phyloP scores from a whole-genome alignment of 30 jellyfish, hydroid and myxozoan genomes.

The Catostylus mosaicus region DNA sequence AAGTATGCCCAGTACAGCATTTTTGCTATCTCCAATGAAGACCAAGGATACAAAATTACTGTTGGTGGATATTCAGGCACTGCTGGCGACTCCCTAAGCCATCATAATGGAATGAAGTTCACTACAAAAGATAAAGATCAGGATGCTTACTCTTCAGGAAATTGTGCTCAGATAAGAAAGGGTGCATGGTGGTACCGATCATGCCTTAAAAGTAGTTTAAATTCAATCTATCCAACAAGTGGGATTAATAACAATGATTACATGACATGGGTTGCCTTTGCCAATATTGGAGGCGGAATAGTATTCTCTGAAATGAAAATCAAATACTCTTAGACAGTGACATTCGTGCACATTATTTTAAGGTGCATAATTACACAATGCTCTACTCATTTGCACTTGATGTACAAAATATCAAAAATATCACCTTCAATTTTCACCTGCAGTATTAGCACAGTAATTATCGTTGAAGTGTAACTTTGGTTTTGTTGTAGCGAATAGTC shows the following conservation, averaged over 20 bases:
- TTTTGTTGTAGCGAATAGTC: too few species aligned
- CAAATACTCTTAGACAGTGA: not conserved
- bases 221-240: not conserved
- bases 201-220: not conserved
- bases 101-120: not conserved
- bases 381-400: too few species aligned
- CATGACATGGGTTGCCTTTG: not conserved
- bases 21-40: not conserved
- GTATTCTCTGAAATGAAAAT: conserved; percentile 8
- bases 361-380: too few species aligned
- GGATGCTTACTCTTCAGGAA: not conserved
- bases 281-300: not conserved
- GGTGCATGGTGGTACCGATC: not conserved
- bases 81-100: not conserved
- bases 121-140: not conserved
- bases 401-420: too few species aligned
- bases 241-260: not conserved
- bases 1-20: not conserved
- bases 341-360: too few species aligned
- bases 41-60: not conserved
- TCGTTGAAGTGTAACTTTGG: too few species aligned
- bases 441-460: too few species aligned
- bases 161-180: not conserved
- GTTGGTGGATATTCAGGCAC: not conserved
- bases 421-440: too few species aligned